These are phyloP conservation scores for Stictonetta naevosa DNA, from an alignment of 2,113 vertebrate species.

Conservation along the genomic window DNA sequence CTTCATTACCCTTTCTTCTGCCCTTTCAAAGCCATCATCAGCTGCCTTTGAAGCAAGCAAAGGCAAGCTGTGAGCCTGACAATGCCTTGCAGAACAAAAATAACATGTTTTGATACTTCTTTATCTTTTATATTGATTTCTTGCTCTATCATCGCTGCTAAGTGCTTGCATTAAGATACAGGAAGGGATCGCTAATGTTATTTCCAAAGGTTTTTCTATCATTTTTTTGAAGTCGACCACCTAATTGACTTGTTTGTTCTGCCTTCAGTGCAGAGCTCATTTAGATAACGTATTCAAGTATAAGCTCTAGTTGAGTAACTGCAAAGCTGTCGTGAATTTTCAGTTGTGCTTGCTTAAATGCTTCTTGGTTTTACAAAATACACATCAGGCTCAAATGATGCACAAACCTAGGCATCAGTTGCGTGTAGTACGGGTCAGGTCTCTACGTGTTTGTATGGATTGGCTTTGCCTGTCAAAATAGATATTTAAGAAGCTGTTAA, in stretches of 20 bases:
- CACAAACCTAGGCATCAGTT: neutral
- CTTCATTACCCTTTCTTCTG: neutral
- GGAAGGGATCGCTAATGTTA: neutral
- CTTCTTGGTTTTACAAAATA: neutral
- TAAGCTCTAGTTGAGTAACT: neutral
- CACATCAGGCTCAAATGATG: fast-evolving
- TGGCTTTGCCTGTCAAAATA: neutral
- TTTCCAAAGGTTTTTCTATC: conserved; percentile 10
- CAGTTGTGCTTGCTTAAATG: neutral
- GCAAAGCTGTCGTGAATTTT: neutral
- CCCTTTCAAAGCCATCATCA: neutral
- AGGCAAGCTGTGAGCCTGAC: neutral
- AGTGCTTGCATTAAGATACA: conserved; percentile 22
- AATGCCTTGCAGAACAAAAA: conserved; percentile 8
- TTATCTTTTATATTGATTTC: conserved; percentile 43
- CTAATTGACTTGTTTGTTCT: neutral
- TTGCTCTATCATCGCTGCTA: neutral
- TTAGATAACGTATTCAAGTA: neutral
- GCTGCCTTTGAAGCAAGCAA: neutral
- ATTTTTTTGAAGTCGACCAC: neutral
- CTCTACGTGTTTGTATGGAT: neutral
- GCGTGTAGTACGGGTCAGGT: neutral
- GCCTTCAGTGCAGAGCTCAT: neutral
- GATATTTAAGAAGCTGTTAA: neutral
- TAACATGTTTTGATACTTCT: conserved; percentile 9